phyloP scores from a whole-genome alignment of 2,113 vertebrate genomes.

The Seriola rivoliana region DNA sequence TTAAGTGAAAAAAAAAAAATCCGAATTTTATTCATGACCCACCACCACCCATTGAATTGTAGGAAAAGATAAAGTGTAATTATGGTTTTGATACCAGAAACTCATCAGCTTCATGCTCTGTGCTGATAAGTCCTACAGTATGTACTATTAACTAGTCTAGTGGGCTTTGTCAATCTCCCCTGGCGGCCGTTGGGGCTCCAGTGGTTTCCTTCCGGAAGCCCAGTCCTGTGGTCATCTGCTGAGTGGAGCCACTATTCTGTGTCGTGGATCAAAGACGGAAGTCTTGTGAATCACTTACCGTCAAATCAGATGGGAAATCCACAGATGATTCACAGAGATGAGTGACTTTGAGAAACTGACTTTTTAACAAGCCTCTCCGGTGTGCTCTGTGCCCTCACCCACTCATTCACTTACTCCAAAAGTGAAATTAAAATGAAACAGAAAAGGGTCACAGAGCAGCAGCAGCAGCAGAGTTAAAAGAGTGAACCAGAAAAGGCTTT shows the following conservation, averaged over 20 bases:
- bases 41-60: not conserved
- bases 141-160: not conserved
- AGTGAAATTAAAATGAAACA: conserved; percentile 31
- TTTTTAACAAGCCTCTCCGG: conserved; percentile 42
- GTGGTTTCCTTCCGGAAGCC: conserved; percentile 19
- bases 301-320: conserved; percentile 72
- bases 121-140: not conserved
- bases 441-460: conserved; percentile 11
- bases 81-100: not conserved
- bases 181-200: conserved; percentile 7
- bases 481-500: conserved; percentile 9
- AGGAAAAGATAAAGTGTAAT: not conserved
- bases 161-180: not conserved
- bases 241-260: conserved; percentile 3
- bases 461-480: conserved; percentile 3
- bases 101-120: not conserved
- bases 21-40: not conserved
- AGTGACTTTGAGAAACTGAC: conserved; percentile 66
- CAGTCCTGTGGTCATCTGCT: conserved; percentile 20
- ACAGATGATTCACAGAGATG: conserved; percentile 75
- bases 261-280: conserved; percentile 18
- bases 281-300: conserved; percentile 71
- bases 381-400: conserved; percentile 32
- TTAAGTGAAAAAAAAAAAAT: not conserved
- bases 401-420: conserved; percentile 16